These are phyloP conservation scores for Pseudococcus longispinus DNA, from an alignment of 2,888 invertebrate genomes.

Conservation along the genomic window DNA sequence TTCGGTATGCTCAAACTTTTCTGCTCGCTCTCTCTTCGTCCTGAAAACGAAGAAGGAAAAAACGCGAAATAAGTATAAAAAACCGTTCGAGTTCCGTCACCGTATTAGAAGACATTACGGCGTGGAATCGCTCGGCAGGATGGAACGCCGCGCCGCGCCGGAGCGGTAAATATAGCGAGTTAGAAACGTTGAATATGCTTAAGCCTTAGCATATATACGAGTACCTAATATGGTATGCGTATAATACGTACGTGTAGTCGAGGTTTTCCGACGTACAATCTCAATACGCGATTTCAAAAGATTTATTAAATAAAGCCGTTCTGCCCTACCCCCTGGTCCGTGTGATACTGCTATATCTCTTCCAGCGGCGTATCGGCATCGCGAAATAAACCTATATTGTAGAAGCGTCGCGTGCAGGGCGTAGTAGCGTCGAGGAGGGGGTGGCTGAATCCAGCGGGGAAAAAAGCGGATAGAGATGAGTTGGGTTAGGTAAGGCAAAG, in stretches of 20 bases:
- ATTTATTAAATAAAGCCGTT: constrained; percentile 1
- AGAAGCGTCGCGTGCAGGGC: neutral
- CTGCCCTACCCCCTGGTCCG: neutral
- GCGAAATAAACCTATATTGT: neutral
- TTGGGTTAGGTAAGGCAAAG: no score
- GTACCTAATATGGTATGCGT: no score
- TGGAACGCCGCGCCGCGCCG: neutral
- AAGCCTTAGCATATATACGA: neutral
- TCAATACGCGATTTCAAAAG: constrained; percentile 6
- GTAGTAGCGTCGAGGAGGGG: neutral
- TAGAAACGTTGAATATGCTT: neutral
- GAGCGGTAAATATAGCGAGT: neutral
- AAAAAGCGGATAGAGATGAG: neutral
- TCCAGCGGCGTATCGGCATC: neutral
- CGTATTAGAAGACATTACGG: neutral
- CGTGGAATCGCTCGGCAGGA: neutral
- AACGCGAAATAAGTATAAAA: neutral
- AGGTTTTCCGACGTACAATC: neutral
- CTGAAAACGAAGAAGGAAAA: neutral
- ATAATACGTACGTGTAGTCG: neutral
- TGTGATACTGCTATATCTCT: neutral
- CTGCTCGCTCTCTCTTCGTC: neutral
- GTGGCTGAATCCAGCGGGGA: neutral
- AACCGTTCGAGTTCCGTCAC: neutral
- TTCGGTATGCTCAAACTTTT: neutral